Base-by-base conservation (phyloP, 2,797 vertebrate species). In the Liasis olivaceus region DNA sequence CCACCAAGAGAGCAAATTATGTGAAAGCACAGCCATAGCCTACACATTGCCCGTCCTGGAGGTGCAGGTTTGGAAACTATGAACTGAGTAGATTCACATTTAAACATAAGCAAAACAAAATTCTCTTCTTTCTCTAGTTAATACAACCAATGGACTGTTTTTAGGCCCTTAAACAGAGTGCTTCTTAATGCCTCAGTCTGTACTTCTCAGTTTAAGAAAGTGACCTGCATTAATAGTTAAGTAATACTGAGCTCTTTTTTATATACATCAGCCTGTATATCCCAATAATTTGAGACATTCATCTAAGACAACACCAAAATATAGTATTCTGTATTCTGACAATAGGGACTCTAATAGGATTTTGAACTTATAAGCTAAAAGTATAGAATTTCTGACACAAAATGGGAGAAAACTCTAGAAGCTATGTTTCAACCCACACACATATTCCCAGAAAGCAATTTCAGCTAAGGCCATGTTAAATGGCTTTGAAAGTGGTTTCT, bases 401-500 rank as follows among this genome's bases (percentile, higher is more conserved):
- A 93, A 96, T 96, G 97, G 93, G 0, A 95, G 95, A 84, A 95
- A 96, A 95, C 91, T 51, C 93, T 93, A 92, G 97, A 95, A 97
- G 94, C 94, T 92, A 96, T 95, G 54, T 94, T 96, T 96, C 93
- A 93, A 96, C 94, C 94, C 90, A 8, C 0, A 93, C 6, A 95
- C 87, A 92, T 88, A 95, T 94, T 96, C 96, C 96, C 93, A 96
- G 93, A 97, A 95, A 95, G 85, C 94, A 95, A 93, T 91, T 97
- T 95, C 95, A 97, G 69, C 90, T 93, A 95, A 77, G 95, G 90
- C 90, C 95, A 92, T 85, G 91, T 93, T 93, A 94, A 97, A 94
- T 97, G 95, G 96, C 91, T 97, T 96, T 95, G 97, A 97, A 97
- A 97, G 93, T 95, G 95, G 93, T 96, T 93, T 96, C 95, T 96